Conservation (phyloP, 2,888 invertebrate species). For the Iselma pallidipennis region DNA sequence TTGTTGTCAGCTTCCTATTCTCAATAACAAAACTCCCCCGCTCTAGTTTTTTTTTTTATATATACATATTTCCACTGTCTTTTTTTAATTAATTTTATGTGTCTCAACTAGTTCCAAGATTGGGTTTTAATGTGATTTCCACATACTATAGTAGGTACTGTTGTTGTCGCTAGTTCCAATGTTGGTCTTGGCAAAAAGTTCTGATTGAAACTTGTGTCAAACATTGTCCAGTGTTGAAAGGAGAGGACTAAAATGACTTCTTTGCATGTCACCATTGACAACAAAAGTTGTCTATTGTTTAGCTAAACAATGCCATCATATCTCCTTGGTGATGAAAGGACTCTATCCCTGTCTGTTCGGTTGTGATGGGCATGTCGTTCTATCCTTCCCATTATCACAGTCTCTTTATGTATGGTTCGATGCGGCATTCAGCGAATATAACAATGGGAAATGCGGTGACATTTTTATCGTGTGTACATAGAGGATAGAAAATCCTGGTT, state of each 20-base stretch:
- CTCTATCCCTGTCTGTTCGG: slow-evolving; percentile 29
- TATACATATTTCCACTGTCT: no score
- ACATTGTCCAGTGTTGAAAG: slow-evolving; percentile 49
- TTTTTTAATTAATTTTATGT: no score
- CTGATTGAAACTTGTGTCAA: slow-evolving; percentile 51
- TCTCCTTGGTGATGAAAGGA: slow-evolving; percentile 53
- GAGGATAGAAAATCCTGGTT: slow-evolving; percentile 45
- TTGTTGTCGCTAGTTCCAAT: background rate
- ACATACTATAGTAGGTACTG: background rate
- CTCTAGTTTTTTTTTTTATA: background rate
- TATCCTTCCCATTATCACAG: slow-evolving; percentile 48
- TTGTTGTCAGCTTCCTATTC: slow-evolving; percentile 48
- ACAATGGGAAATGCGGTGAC: slow-evolving; percentile 52
- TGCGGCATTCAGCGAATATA: slow-evolving; percentile 51
- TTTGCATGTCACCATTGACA: slow-evolving; percentile 55
- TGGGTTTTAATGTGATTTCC: background rate
- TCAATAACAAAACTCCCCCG: slow-evolving; percentile 6
- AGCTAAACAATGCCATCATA: slow-evolving; percentile 55
- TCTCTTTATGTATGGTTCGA: slow-evolving; percentile 51
- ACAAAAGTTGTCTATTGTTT: slow-evolving; percentile 55
- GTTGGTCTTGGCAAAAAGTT: slow-evolving; percentile 33
- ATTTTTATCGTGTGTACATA: slow-evolving; percentile 52
- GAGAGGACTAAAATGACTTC: slow-evolving; percentile 52
- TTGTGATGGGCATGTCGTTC: slow-evolving; percentile 22
- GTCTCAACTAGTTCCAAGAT: no score